Evolutionary conservation across 2,113 vertebrate genomes (phyloP), one percentile per base, ranked within the genome.

Genomic region (Cathartes aura): DNA sequence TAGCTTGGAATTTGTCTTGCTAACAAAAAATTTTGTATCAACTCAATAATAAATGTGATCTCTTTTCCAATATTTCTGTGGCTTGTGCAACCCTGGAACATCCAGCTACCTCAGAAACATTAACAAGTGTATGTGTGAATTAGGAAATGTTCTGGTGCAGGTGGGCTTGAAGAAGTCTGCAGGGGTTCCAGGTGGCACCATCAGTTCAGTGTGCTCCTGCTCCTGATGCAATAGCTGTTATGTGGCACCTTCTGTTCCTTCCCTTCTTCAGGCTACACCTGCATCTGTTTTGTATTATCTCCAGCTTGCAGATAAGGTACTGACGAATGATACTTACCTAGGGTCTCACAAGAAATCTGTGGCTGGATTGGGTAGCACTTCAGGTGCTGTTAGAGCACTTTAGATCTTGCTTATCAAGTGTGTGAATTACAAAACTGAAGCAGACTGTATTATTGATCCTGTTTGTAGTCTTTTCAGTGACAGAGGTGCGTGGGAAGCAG

Each of bases 111-210:
- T 67, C n/a, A 68, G n/a, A 67, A 80, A 30, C n/a, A 27, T n/a
- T 60, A 55, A 40, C 21, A 74, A 36, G 45, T 0, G 1, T 48
- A 6, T 58, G 15, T 1, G 1, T 34, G 30, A 36, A 19, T 36
- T 68, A 24, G 68, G 40, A 80, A 6, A 3, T 42, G 24, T 48
- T 53, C 60, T 53, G 53, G 47, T 62, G 19, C n/a, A 26, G 34
- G 13, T 30, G n/a, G 40, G 29, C 24, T 74, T 55, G 40, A 74
- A 76, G 45, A 82, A 36, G 21, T n/a, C 24, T 42, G 29, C 34
- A 73, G 18, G 11, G 30, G 19, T 40, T 66, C 34, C 34, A 67
- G 38, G 38, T n/a, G 40, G 45, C 36, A 34, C 32, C 22, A 2
- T 63, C 6, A 15, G 30, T 36, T 71, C n/a, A 11, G 15, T 58